phyloP scores from a whole-genome alignment of 2,888 invertebrate species.

The Lydus trimaculatus region DNA sequence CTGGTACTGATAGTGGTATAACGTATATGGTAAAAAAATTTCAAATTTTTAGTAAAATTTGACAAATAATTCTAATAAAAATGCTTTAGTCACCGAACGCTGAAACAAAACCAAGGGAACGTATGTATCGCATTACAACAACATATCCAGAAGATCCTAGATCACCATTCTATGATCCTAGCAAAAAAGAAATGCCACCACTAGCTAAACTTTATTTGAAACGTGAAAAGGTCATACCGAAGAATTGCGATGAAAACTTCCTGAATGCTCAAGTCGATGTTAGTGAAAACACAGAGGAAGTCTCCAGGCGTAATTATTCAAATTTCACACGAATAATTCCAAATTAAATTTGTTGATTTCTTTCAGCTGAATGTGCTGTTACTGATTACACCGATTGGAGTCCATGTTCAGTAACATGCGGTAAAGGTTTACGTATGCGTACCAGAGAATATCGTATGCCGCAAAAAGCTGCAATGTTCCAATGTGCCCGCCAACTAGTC shows the following conservation, averaged over 20 bases:
- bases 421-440: constrained; percentile 84
- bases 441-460: constrained; percentile 75
- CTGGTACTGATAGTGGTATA: constrained; percentile 93
- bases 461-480: constrained; percentile 74
- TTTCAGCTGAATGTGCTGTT: constrained; percentile 81
- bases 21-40: constrained; percentile 78
- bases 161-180: constrained; percentile 90
- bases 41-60: not conserved
- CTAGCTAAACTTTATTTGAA: constrained; percentile 83
- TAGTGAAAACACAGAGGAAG: constrained; percentile 74
- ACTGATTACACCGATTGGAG: constrained; percentile 80
- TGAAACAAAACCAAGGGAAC: constrained; percentile 80
- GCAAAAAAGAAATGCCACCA: constrained; percentile 74
- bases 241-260: constrained; percentile 74
- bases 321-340: no score
- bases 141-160: constrained; percentile 90
- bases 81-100: constrained; percentile 75
- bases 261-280: constrained; percentile 68
- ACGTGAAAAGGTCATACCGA: constrained; percentile 76
- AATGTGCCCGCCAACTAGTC: constrained; percentile 77
- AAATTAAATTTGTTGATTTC: no score
- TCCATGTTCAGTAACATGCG: constrained; percentile 85
- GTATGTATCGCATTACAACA: constrained; percentile 88
- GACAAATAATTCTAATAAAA: constrained; percentile 11
- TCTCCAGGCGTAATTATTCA: constrained; percentile 67